Evolutionary conservation across 2,797 vertebrate species (phyloP).

Genomic region (Halcyon chelicuti): DNA sequence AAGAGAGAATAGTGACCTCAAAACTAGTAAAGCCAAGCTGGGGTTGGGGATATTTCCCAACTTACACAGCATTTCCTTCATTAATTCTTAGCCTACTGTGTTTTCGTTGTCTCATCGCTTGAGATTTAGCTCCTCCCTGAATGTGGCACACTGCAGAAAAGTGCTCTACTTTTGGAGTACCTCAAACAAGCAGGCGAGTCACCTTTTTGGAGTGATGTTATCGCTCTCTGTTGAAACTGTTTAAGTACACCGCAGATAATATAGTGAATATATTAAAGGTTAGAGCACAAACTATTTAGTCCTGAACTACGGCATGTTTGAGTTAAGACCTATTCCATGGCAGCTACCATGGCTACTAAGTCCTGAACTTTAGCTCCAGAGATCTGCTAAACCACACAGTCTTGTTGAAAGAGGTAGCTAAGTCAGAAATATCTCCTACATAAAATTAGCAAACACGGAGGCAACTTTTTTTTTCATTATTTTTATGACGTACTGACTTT

Average conservation of each 20-base stretch:
- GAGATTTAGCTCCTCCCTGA: neutral
- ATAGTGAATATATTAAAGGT: neutral
- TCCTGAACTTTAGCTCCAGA: neutral
- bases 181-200: neutral
- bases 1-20: neutral
- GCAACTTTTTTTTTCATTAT: constrained; percentile 32
- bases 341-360: neutral
- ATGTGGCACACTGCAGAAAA: neutral
- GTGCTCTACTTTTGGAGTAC: neutral
- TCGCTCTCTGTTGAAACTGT: neutral
- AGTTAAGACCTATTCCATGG: neutral
- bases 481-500: constrained; percentile 18
- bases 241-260: neutral
- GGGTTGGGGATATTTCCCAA: neutral
- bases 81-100: neutral
- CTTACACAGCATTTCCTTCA: neutral
- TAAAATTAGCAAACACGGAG: constrained; percentile 58
- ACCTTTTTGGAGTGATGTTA: neutral
- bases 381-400: neutral
- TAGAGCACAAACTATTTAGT: neutral
- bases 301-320: neutral
- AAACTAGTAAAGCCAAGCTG: neutral
- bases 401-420: neutral
- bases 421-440: neutral
- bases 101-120: neutral